Evolutionary conservation across 2,113 vertebrate species (phyloP).

Genomic region (Hepsetus odoe): DNA sequence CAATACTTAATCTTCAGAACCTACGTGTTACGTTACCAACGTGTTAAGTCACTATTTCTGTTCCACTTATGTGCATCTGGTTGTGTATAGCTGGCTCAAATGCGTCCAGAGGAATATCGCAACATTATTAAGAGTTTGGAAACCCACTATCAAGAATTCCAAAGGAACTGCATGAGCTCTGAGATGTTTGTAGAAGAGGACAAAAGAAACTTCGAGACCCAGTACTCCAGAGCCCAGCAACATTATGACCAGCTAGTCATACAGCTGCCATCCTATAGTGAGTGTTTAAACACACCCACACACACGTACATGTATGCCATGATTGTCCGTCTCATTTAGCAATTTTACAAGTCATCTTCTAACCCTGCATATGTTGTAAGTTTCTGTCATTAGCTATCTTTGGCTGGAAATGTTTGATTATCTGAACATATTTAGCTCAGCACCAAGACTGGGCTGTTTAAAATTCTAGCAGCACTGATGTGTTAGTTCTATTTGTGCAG

Average conservation of each 20-base stretch:
- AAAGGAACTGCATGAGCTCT: conserved; percentile 79
- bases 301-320: not conserved
- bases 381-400: no score
- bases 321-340: no score
- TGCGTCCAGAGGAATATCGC: conserved; percentile 86
- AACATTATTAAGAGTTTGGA: conserved; percentile 85
- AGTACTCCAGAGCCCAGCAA: conserved; percentile 83
- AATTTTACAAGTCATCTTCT: no score
- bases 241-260: conserved; percentile 86
- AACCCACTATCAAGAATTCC: conserved; percentile 89
- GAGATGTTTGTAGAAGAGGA: conserved; percentile 91
- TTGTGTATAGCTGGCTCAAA: conserved; percentile 63
- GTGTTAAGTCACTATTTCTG: conserved; percentile 2
- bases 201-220: conserved; percentile 81
- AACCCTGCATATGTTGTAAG: no score
- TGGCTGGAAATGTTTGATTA: no score
- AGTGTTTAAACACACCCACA: conserved; percentile 59
- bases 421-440: no score
- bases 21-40: not conserved
- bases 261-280: conserved; percentile 77
- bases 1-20: no score
- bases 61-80: conserved; percentile 21
- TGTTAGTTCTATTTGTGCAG: no score
- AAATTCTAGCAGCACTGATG: no score
- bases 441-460: no score